phyloP scores from a whole-genome alignment of 92 coral and sea anemone genomes.

The Epizoanthus rinbou region DNA sequence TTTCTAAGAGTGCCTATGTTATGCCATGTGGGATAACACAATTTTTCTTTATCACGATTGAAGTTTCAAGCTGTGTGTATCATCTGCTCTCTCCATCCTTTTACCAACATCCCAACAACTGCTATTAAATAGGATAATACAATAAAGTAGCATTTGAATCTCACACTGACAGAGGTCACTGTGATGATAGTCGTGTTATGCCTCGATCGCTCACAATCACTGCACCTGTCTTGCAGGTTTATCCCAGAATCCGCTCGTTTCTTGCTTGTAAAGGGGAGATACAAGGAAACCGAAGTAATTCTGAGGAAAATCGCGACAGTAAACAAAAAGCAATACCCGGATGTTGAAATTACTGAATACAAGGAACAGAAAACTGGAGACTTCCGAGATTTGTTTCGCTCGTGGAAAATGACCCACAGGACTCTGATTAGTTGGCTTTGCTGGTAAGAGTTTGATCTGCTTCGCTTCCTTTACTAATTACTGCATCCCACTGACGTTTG shows the following conservation, averaged over 20 bases:
- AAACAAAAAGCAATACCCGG: slow-evolving; percentile 58
- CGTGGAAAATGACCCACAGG: slow-evolving; percentile 58
- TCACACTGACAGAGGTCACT: no score
- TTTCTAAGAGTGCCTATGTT: no score
- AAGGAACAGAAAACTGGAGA: slow-evolving; percentile 40
- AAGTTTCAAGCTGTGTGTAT: no score
- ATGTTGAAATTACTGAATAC: slow-evolving; percentile 45
- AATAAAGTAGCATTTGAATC: no score
- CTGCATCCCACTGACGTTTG: no score
- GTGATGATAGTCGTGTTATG: no score
- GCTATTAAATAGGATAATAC: no score
- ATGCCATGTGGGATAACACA: no score
- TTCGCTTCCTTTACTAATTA: no score
- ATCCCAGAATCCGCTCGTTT: slow-evolving; percentile 70
- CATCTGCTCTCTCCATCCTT: no score
- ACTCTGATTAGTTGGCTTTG: slow-evolving; percentile 73
- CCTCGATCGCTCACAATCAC: background rate
- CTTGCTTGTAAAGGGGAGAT: slow-evolving; percentile 58
- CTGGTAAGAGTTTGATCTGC: slow-evolving; percentile 54
- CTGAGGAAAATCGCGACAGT: slow-evolving; percentile 54
- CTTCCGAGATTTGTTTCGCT: slow-evolving; percentile 70
- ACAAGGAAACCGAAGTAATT: slow-evolving; percentile 50
- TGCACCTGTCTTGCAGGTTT: slow-evolving; percentile 41
- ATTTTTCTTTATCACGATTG: no score
- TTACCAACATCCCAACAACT: no score